phyloP scores from a whole-genome alignment of 1,140 invertebrate species.

The Bicyclus anynana region DNA sequence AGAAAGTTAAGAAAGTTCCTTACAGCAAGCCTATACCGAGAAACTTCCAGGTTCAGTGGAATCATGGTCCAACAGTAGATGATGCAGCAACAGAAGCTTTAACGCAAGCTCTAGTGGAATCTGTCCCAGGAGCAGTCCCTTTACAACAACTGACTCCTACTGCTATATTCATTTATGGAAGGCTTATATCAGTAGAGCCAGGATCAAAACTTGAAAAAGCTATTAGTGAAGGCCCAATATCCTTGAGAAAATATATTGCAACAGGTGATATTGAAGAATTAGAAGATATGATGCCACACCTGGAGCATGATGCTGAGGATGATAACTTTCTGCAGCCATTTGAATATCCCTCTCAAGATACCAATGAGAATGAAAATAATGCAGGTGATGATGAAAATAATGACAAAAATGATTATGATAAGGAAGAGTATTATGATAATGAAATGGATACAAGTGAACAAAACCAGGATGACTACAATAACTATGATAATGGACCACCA shows the following conservation, averaged over 20 bases:
- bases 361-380: conserved; percentile 45
- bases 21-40: conserved; percentile 97
- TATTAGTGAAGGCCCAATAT: conserved; percentile 85
- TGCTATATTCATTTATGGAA: conserved; percentile 88
- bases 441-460: conserved; percentile 44
- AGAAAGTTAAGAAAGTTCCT: conserved; percentile 90
- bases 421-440: conserved; percentile 54
- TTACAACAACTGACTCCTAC: conserved; percentile 84
- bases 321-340: conserved; percentile 58
- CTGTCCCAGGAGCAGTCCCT: conserved; percentile 83
- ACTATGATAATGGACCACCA: conserved; percentile 47
- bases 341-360: conserved; percentile 61
- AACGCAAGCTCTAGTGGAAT: conserved; percentile 83
- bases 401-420: conserved; percentile 49
- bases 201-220: conserved; percentile 85
- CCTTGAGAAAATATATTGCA: conserved; percentile 85
- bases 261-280: conserved; percentile 88
- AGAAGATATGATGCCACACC: conserved; percentile 83
- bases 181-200: conserved; percentile 85
- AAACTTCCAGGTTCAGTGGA: conserved; percentile 97
- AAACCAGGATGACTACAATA: conserved; percentile 43
- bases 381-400: conserved; percentile 38
- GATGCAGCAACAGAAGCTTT: conserved; percentile 81
- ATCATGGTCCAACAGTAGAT: conserved; percentile 81
- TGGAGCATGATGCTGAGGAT: conserved; percentile 80